Evolutionary conservation across 1,140 invertebrate genomes (phyloP).

Genomic region (Andrena cerasifolii): DNA sequence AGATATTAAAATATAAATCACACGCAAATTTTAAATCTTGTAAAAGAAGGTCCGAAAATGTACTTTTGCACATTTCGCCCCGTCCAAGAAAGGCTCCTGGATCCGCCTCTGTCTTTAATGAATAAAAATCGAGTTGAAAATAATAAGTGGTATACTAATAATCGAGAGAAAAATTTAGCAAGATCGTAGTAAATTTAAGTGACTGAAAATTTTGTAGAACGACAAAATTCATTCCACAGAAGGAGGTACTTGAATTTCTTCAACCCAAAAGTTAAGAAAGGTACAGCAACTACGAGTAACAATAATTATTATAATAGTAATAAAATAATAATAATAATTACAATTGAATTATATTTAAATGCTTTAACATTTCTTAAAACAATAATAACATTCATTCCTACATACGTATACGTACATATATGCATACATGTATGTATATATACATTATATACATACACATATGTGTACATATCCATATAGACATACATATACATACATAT

Average conservation of each 20-base stretch:
- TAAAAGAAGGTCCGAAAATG: no score
- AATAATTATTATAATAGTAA: slow-evolving; percentile 22
- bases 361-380: slow-evolving; percentile 59
- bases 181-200: background rate
- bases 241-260: background rate
- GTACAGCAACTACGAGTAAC: slow-evolving; percentile 18
- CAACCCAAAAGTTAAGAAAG: background rate
- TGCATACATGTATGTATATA: slow-evolving; percentile 34
- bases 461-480: slow-evolving; percentile 13
- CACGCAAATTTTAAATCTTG: no score
- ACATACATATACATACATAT: slow-evolving; percentile 22
- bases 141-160: background rate
- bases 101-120: no score
- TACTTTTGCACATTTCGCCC: no score
- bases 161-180: background rate
- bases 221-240: background rate
- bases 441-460: slow-evolving; percentile 44
- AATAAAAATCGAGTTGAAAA: background rate
- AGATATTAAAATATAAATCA: no score
- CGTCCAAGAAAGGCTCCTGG: no score
- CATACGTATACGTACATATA: slow-evolving; percentile 45
- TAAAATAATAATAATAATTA: slow-evolving; percentile 60
- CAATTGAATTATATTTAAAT: slow-evolving; percentile 65
- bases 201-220: background rate
- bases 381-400: slow-evolving; percentile 60